A percentile compares a stretch with the other conserved stretches of the same genome.
phyloP scores from a whole-genome alignment of 2,888 invertebrate genomes.

The Drosophila rellima region DNA sequence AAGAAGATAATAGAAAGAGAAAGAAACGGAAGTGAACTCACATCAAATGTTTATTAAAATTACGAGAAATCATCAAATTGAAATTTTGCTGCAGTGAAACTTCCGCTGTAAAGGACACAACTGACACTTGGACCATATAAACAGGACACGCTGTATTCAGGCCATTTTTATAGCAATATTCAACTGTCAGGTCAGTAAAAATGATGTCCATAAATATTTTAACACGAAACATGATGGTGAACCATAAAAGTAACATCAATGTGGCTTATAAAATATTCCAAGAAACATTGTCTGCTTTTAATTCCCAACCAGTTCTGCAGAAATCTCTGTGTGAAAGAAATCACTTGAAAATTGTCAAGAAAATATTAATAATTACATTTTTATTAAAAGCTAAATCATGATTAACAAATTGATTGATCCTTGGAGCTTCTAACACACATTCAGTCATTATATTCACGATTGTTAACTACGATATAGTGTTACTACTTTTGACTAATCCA shows the following conservation, averaged over 20 bases:
- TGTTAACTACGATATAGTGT: background rate
- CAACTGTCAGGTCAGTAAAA: constrained; percentile 22
- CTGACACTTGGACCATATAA: constrained; percentile 18
- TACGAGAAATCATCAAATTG: constrained; percentile 40
- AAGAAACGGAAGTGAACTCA: constrained; percentile 10
- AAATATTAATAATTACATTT: background rate
- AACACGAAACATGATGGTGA: background rate
- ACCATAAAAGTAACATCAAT: constrained; percentile 3
- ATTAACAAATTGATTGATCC: background rate
- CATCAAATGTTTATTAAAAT: constrained; percentile 51
- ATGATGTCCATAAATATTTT: constrained; percentile 8
- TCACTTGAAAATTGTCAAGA: background rate
- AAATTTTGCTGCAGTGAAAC: constrained; percentile 9
- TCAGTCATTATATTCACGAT: background rate
- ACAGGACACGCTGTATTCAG: constrained; percentile 4
- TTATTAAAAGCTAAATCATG: background rate
- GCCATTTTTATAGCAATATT: constrained; percentile 32
- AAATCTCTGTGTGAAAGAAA: background rate
- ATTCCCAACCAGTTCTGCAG: constrained; percentile 2
- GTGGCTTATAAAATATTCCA: constrained; percentile 5
- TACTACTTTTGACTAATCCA: background rate
- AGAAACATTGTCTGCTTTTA: constrained; percentile 1
- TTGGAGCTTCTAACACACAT: no score
- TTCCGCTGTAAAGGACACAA: background rate
- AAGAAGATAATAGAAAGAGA: background rate